These are phyloP conservation scores for Erpobdella octoculata DNA, from an alignment of 2,888 invertebrate species.

Conservation along the genomic window DNA sequence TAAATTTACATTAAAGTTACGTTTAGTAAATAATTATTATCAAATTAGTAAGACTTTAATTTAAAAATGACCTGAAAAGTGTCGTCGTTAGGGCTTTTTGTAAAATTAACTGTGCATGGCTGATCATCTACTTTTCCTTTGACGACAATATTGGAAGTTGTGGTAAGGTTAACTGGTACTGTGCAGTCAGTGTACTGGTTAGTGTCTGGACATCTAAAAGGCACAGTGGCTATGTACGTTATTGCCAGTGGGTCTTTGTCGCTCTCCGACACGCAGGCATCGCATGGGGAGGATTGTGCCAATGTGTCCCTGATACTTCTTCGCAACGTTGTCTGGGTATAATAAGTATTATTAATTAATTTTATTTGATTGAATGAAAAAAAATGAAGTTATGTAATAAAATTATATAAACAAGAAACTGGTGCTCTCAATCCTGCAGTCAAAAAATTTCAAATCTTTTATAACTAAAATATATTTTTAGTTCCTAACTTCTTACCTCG, in stretches of 20 bases:
- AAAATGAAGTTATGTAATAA: no score
- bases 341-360: not conserved
- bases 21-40: not conserved
- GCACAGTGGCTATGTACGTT: slow-evolving; percentile 6
- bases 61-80: not conserved
- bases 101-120: not conserved
- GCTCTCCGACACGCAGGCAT: slow-evolving; percentile 2
- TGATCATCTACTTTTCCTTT: not conserved
- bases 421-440: no score
- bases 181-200: slow-evolving; percentile 3
- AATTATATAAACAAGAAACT: no score
- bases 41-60: not conserved
- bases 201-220: slow-evolving; percentile 16
- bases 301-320: not conserved
- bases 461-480: not conserved
- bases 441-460: no score
- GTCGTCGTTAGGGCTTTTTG: not conserved
- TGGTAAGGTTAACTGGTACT: slow-evolving; percentile 13
- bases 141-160: not conserved
- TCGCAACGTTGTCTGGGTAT: not conserved
- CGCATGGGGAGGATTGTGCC: not conserved
- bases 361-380: no score
- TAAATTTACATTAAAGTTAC: not conserved
- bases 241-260: slow-evolving; percentile 19
- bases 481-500: not conserved